Conservation (phyloP, 2,797 vertebrate genomes). For the Gallinago stenura region DNA sequence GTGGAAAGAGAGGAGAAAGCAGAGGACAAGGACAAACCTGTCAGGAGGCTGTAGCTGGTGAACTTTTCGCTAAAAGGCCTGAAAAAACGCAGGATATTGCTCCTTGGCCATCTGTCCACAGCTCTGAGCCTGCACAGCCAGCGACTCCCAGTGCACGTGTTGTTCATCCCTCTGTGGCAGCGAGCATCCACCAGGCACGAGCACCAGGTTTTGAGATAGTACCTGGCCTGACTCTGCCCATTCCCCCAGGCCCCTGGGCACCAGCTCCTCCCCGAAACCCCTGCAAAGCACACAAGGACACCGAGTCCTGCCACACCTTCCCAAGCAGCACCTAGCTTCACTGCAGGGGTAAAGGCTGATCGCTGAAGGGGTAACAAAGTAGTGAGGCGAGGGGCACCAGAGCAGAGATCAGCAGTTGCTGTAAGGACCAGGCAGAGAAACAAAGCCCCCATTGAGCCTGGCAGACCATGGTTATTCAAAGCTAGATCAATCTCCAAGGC, state of each 20-base stretch:
- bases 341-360: neutral
- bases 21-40: neutral
- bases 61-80: neutral
- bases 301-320: neutral
- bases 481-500: neutral
- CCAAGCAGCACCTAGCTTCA: neutral
- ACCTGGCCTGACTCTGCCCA: neutral
- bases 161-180: neutral
- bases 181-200: neutral
- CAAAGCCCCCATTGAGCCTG: neutral
- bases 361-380: fast-evolving
- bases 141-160: fast-evolving
- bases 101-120: neutral
- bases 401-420: neutral
- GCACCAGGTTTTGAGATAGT: fast-evolving
- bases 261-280: neutral
- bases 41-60: neutral
- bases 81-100: neutral
- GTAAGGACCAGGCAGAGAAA: neutral
- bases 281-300: neutral
- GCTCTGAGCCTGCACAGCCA: neutral
- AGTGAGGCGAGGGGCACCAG: neutral
- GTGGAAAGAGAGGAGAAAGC: neutral
- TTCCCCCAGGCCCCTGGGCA: neutral
- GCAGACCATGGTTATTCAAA: neutral